phyloP scores from a whole-genome alignment of 1,140 invertebrate genomes.

The Microvelia longipes region DNA sequence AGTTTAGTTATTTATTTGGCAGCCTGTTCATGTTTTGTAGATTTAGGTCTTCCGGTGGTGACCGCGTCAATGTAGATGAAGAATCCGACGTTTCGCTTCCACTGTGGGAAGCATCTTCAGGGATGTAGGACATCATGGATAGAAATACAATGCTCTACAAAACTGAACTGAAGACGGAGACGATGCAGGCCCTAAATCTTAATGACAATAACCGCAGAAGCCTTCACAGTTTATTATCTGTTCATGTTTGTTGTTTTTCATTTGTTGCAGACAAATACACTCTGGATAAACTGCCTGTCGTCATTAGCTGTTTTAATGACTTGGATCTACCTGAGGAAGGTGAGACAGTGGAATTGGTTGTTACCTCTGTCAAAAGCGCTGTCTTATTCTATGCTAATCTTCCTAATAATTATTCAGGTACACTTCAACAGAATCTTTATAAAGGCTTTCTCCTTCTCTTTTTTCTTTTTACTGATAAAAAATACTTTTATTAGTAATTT shows the following conservation, averaged over 20 bases:
- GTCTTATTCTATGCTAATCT: neutral
- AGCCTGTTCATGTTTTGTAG: no score
- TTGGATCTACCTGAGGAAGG: neutral
- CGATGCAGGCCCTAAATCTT: no score
- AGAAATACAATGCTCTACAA: neutral
- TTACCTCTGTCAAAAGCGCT: neutral
- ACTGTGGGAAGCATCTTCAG: neutral
- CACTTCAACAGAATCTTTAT: neutral
- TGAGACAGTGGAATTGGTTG: neutral
- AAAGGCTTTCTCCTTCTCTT: neutral
- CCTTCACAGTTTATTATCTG: neutral
- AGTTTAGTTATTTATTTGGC: no score
- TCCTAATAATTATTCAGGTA: constrained; percentile 1
- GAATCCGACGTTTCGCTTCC: no score
- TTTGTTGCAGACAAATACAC: neutral
- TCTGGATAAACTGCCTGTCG: neutral
- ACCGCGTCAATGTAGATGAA: no score
- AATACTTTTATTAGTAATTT: neutral
- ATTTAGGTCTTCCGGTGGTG: no score
- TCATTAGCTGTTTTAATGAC: neutral
- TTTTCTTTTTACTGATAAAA: neutral
- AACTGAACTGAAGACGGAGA: neutral
- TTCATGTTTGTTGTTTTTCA: neutral
- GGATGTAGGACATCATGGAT: neutral
- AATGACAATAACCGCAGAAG: no score